Evolutionary conservation across 1,140 invertebrate genomes (phyloP).

Genomic region (Lepidurus arcticus): DNA sequence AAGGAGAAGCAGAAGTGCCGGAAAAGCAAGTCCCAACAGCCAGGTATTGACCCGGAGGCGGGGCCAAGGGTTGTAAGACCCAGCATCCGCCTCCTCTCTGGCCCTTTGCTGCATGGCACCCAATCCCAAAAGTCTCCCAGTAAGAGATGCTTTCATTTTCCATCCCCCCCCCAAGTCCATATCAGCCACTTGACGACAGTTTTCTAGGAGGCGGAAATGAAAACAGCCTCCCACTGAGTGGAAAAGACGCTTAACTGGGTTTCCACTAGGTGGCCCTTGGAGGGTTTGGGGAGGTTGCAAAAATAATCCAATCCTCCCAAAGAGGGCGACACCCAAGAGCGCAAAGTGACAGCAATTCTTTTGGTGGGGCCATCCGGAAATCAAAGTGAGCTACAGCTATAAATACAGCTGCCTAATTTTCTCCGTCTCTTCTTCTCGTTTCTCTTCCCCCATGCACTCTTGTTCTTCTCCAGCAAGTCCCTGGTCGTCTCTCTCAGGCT

Average conservation of each 20-base stretch:
- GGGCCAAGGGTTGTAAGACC: not conserved
- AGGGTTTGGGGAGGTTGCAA: not conserved
- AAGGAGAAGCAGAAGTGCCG: slow-evolving; percentile 10
- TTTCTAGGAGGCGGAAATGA: too few relatives aligned
- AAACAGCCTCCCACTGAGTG: too few relatives aligned
- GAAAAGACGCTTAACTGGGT: too few relatives aligned
- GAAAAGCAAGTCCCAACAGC: slow-evolving; percentile 18
- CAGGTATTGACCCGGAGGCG: slow-evolving; percentile 16
- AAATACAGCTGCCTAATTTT: slow-evolving; percentile 15
- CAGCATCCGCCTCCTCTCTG: slow-evolving; percentile 2
- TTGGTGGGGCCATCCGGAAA: not conserved
- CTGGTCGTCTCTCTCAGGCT: not conserved
- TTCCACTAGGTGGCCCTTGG: not conserved
- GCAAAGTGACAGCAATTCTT: not conserved
- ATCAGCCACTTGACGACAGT: too few relatives aligned
- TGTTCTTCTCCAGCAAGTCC: not conserved
- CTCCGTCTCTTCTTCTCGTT: not conserved
- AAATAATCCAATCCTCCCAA: not conserved
- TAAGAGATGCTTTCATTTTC: not conserved
- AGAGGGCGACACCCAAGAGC: not conserved
- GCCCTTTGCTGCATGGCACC: not conserved
- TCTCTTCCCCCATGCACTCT: not conserved
- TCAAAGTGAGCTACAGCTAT: not conserved
- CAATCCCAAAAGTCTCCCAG: not conserved
- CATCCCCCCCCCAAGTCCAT: too few relatives aligned